Base-by-base conservation (phyloP, 2,888 invertebrate genomes). In the Volucella inflata region DNA sequence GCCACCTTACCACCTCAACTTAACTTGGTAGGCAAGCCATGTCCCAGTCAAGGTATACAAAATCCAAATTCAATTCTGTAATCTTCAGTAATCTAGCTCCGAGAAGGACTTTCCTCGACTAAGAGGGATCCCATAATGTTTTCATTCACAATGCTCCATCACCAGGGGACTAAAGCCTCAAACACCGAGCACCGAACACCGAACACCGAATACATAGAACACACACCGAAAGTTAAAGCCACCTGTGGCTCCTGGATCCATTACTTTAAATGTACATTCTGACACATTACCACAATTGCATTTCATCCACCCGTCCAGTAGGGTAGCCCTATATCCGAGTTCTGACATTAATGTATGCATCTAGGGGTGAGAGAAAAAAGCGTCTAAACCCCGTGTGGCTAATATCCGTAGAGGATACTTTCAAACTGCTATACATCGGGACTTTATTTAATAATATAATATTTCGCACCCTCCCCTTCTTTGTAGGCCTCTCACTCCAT, bases 181-280 rank as follows among this genome's bases (percentile, higher is more conserved):
- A 17, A 16, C 16, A 44, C n/a, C 16, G 6, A 30, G 6, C 6
- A 30, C 30, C n/a, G n/a, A n/a, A n/a, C n/a, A n/a, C n/a, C n/a
- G 11, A 17, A 16, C 16, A 44, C n/a, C 16, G 6, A 30, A 30
- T 30, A 30, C 30, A 30, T 30, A 36, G 44, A 2, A n/a, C 1
- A 11, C n/a, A 36, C 17, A 30, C n/a, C n/a, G 17, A 62, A 53
- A 14, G 14, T 2, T 40, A 50, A 38, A 64, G 16, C 74, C 84
- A 84, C 84, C 84, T 84, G 84, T 84, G 80, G 84, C 80, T 76
- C 51, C 65, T 60, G 30, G 57, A 64, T 57, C 78, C 78, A 70
- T 78, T 70, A 70, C 78, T 21, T 55, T 53, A 46, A 71, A 70
- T 64, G 78, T 42, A 71, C 46, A 53, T 42, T 42, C 53, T 64